Conservation (phyloP, 2,888 invertebrate species). For the Schrankia costaestrigalis region DNA sequence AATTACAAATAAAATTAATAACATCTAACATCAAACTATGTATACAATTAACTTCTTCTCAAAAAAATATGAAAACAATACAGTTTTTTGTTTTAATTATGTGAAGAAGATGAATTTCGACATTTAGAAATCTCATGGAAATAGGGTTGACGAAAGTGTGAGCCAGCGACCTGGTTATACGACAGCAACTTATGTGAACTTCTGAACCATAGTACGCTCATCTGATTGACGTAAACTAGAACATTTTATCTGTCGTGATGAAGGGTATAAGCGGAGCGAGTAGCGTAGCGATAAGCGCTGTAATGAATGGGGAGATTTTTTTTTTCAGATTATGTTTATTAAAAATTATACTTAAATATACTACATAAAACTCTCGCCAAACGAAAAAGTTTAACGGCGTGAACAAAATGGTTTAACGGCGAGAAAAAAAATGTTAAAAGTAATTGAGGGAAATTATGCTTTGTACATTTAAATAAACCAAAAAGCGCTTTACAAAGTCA, state of each 20-base stretch:
- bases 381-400: no score
- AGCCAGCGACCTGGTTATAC: constrained; percentile 16
- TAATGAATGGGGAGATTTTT: background rate
- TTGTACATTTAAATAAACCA: no score
- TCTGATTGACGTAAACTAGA: constrained; percentile 23
- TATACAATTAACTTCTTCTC: background rate
- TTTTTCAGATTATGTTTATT: no score
- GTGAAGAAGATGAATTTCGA: constrained; percentile 26
- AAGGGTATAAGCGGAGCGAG: background rate
- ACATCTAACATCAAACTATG: no score
- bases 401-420: no score
- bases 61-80: constrained; percentile 8
- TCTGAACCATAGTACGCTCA: constrained; percentile 48
- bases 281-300: constrained; percentile 2
- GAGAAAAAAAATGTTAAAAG: no score
- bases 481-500: no score
- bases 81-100: constrained; percentile 11
- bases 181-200: constrained; percentile 48
- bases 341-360: no score
- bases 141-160: constrained; percentile 46
- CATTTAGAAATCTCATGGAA: constrained; percentile 51
- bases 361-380: no score
- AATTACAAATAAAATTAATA: no score
- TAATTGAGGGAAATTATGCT: no score
- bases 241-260: constrained; percentile 48